Evolutionary conservation across 2,888 invertebrate species (phyloP).

Genomic region (Schrankia costaestrigalis): DNA sequence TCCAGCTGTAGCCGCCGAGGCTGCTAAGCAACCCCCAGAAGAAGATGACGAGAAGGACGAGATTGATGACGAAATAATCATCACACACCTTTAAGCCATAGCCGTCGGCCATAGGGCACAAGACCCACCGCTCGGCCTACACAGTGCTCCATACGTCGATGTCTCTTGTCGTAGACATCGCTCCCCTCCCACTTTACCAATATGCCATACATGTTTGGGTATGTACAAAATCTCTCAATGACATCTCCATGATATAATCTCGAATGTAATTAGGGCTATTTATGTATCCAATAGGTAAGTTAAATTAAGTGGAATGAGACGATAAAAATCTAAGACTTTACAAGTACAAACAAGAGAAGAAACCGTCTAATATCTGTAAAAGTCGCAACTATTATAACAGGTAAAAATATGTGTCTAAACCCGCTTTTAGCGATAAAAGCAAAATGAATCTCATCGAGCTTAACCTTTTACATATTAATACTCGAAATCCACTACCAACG

Average conservation of each 20-base stretch:
- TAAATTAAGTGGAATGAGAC: slow-evolving; percentile 31
- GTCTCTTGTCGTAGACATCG: slow-evolving; percentile 9
- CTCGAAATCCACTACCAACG: too few relatives aligned
- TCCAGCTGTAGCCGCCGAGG: slow-evolving; percentile 82
- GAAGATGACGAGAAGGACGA: slow-evolving; percentile 94
- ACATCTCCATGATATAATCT: slow-evolving; percentile 39
- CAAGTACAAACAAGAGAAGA: slow-evolving; percentile 51
- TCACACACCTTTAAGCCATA: slow-evolving; percentile 86
- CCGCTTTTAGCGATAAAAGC: slow-evolving; percentile 11
- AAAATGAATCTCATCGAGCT: slow-evolving; percentile 24
- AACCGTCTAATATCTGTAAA: too few relatives aligned
- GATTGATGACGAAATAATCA: slow-evolving; percentile 92
- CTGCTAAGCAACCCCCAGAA: slow-evolving; percentile 85
- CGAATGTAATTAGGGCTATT: slow-evolving; percentile 56
- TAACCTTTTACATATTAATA: too few relatives aligned
- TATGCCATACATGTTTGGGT: slow-evolving; percentile 33
- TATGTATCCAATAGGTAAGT: slow-evolving; percentile 56
- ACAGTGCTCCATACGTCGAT: slow-evolving; percentile 15
- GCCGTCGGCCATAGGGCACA: slow-evolving; percentile 9
- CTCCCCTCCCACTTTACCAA: slow-evolving; percentile 16
- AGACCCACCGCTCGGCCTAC: slow-evolving; percentile 10
- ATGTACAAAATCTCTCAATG: slow-evolving; percentile 37
- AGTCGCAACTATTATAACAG: slow-evolving; percentile 10
- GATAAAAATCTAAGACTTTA: slow-evolving; percentile 41
- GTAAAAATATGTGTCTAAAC: slow-evolving; percentile 9